Conservation (phyloP, 2,797 vertebrate species). For the Eidolon dupreanum region DNA sequence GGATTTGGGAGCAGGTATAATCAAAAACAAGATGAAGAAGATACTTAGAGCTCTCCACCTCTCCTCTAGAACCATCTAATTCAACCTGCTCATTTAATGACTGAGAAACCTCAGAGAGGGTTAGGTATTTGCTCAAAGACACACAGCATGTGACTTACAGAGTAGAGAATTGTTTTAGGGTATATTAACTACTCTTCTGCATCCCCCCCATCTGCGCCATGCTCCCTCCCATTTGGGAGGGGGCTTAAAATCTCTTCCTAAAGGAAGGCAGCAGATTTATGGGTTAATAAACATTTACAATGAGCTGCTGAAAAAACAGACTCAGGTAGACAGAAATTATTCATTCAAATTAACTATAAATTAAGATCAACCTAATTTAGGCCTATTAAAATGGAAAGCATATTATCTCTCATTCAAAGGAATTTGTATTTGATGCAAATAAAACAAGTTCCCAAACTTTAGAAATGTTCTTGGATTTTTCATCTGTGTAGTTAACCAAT, state of each 20-base stretch:
- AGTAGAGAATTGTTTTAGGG: not conserved
- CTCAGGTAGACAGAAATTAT: constrained; percentile 89
- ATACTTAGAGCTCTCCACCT: accelerated
- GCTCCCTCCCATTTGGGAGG: not conserved
- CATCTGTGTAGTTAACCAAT: constrained; percentile 85
- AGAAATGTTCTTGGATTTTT: constrained; percentile 88
- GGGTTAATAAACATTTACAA: constrained; percentile 87
- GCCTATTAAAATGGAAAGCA: constrained; percentile 89
- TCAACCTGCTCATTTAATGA: not conserved
- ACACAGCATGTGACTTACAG: not conserved
- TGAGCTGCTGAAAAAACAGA: constrained; percentile 83
- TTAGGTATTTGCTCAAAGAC: not conserved
- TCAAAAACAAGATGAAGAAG: not conserved
- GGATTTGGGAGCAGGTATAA: not conserved
- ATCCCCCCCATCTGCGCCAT: not conserved
- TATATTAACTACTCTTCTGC: constrained; percentile 13
- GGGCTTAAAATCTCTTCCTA: constrained; percentile 63
- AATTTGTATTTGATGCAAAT: constrained; percentile 90
- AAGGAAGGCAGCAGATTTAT: constrained; percentile 81
- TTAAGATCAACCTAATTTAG: constrained; percentile 90
- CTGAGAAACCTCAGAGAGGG: constrained; percentile 45
- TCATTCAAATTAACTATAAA: constrained; percentile 90
- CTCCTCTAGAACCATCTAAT: not conserved
- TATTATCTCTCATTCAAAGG: constrained; percentile 88
- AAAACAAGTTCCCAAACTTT: constrained; percentile 88